These are phyloP conservation scores for Zosterops lateralis DNA, from an alignment of 2,113 vertebrate genomes.

Conservation along the genomic window DNA sequence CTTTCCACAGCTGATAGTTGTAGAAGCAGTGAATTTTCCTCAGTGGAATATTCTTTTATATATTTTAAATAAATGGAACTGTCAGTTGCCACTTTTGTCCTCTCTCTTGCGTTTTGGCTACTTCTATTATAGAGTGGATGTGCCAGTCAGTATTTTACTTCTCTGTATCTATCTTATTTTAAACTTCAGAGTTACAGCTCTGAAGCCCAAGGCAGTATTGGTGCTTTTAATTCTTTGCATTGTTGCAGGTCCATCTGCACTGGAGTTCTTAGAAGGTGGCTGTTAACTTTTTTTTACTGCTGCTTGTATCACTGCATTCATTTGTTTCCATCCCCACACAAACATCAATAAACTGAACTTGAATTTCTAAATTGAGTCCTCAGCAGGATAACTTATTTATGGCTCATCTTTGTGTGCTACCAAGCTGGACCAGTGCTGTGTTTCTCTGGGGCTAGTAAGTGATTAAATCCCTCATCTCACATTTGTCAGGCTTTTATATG, in stretches of 20 bases:
- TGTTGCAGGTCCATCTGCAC: background rate
- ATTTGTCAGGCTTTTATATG: background rate
- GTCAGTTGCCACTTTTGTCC: background rate
- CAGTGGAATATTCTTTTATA: background rate
- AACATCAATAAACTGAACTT: background rate
- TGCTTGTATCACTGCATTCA: background rate
- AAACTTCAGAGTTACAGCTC: background rate
- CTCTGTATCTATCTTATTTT: background rate
- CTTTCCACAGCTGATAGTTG: background rate
- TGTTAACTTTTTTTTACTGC: background rate
- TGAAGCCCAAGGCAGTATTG: background rate
- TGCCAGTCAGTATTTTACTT: background rate
- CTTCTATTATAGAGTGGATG: accelerated
- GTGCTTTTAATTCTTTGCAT: background rate
- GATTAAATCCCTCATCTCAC: background rate
- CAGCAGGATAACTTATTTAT: background rate
- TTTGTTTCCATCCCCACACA: background rate
- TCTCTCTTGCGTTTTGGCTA: background rate
- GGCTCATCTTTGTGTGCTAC: background rate
- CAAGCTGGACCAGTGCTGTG: background rate
- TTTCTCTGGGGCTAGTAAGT: background rate
- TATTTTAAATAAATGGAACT: background rate
- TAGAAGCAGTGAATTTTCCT: background rate
- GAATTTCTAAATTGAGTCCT: background rate
- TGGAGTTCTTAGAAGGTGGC: background rate